Evolutionary conservation across 2,888 invertebrate species (phyloP), one percentile per base, ranked within the genome.

Genomic region (Cordylochernes scorpioides): DNA sequence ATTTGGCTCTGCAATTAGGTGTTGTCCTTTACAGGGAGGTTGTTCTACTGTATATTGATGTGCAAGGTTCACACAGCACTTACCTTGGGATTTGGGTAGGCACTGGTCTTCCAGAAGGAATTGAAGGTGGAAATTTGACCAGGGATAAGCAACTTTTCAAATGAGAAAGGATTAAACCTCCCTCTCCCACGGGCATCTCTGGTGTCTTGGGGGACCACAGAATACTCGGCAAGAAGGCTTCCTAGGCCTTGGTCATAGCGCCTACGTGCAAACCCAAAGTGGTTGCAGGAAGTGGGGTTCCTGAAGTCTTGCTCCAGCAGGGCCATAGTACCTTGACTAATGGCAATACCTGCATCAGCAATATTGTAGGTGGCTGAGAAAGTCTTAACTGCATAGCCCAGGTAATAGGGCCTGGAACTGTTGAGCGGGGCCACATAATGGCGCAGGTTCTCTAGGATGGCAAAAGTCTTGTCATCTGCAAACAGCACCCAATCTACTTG

Each of bases 71-170:
- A 29, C 28, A 12, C 9, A 30, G 6, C 10, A 9, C 28, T 29
- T 39, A 41, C 42, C 35, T 42, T 38, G 12, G 33, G 32, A 31
- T 36, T 38, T 17, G 42, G 21, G 29, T 38, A 43, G 4, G 42
- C 35, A 36, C 42, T 43, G 19, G 43, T 33, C 18, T 36, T 35
- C 44, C 44, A 45, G 21, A 44, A 45, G 6, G 39, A 36, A 28
- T 39, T 42, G 26, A 45, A 44, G 3, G 43, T 30, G 9, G 43
- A 42, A 25, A 45, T 41, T 4, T 36, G 36, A 27, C 42, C 43
- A 5, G 45, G 45, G 24, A 42, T 42, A 5, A 45, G 15, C 28
- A 45, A 35, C 17, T 40, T 41, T 26, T 42, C 38, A 9, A 42
- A 35, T 14, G 36, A 33, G 30, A 42, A 44, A 2, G 44, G 38